A percentile compares a stretch with the other conserved stretches of the same genome.
These are phyloP conservation scores for Marronus borbonicus DNA, from an alignment of 2,888 invertebrate genomes.

Conservation along the genomic window DNA sequence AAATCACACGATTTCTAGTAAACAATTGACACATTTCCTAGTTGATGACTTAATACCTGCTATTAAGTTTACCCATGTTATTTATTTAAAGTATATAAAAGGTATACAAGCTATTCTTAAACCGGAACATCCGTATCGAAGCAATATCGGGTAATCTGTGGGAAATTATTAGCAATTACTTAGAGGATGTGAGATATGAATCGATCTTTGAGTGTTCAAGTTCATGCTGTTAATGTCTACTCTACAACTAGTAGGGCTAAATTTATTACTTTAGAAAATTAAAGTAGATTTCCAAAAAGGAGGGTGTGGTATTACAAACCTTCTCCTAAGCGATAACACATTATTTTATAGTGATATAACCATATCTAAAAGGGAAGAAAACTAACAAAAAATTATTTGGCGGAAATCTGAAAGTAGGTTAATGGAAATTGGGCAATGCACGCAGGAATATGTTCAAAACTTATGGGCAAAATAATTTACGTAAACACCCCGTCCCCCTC, in stretches of 20 bases:
- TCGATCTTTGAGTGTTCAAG: not conserved
- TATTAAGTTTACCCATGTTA: not conserved
- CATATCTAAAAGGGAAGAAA: not conserved
- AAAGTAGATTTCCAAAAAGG: not conserved
- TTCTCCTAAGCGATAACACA: too few relatives aligned
- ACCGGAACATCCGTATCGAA: not conserved
- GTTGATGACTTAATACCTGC: constrained; percentile 6
- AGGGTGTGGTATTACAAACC: not conserved
- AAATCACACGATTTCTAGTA: not conserved
- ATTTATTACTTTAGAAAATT: constrained; percentile 20
- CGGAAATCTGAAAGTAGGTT: constrained; percentile 18
- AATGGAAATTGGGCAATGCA: not conserved
- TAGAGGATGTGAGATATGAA: not conserved
- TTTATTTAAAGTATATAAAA: not conserved
- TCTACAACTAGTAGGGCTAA: not conserved
- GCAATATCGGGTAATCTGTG: not conserved
- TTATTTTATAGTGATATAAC: not conserved
- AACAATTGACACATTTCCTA: constrained; percentile 13
- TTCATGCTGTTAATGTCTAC: not conserved
- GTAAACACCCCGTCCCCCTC: not conserved
- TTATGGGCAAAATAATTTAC: constrained; percentile 1
- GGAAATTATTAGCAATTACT: not conserved
- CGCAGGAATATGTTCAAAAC: not conserved
- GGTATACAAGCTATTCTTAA: not conserved
- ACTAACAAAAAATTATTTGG: not conserved